Evolutionary conservation across 2,797 vertebrate genomes (phyloP), one percentile per base, ranked within the genome.

Genomic region (Melanotaenia parkinsoni): DNA sequence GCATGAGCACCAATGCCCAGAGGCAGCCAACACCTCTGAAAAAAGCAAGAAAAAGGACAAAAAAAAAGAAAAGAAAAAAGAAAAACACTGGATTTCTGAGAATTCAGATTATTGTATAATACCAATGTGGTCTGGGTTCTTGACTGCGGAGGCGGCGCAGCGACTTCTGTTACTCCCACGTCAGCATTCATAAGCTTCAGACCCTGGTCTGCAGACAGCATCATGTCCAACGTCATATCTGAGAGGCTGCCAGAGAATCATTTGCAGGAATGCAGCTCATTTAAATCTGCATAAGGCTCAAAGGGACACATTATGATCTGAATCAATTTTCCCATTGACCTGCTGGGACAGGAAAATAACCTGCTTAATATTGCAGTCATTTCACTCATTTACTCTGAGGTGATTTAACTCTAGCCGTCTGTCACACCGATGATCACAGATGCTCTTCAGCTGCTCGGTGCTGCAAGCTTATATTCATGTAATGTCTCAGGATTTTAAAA

Each of bases 41-140:
- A 37, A 37, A 3, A 37, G 11, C 37, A 37, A 13, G 37, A 38
- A 43, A 43, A 38, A 43, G 3, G 3, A 43, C 13, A 40, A 43
- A 7, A 16, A 16, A 14, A 11, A 14, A 40, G 13, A 7, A 14
- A 7, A 40, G 5, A 43, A 43, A 43, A 18, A 73, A 43, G 28
- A 70, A 60, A 68, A 72, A 82, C 18, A 74, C 26, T 56, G 57
- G 68, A 83, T 78, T 86, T 80, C 86, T 72, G 66, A 88, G 82
- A 82, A 83, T 83, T 74, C 33, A 28, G 0, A 64, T 63, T 38
- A 63, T 76, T 83, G 67, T 77, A 77, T 85, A 84, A 85, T 73
- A 74, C 86, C 81, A 86, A 47, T 80, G 88, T 64, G 81, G 83
- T 90, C 72, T 76, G 86, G 71, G 63, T 87, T 88, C 76, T 72